Evolutionary conservation across 2,888 invertebrate species (phyloP).

Genomic region (Macrophya annulata): DNA sequence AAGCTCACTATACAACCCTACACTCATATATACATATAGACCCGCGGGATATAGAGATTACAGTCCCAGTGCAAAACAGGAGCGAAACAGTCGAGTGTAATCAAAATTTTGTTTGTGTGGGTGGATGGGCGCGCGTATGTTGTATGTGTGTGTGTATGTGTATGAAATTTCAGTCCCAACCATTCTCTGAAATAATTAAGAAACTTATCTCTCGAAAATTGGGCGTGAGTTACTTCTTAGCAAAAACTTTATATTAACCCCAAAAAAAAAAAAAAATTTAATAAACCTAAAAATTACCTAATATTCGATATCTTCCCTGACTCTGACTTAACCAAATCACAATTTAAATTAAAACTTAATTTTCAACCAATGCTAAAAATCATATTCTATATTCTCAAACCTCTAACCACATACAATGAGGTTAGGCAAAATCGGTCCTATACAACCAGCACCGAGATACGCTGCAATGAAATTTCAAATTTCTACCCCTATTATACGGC

Average conservation of each 20-base stretch:
- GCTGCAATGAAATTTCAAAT: not conserved
- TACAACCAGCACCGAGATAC: not conserved
- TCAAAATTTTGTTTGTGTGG: not conserved
- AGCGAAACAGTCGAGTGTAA: not conserved
- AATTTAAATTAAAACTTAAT: conserved; percentile 2
- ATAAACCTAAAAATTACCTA: too few relatives aligned
- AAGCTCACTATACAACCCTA: not conserved
- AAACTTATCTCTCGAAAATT: conserved; percentile 10
- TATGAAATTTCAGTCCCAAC: conserved; percentile 1
- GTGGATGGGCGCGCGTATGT: not conserved
- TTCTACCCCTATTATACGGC: not conserved
- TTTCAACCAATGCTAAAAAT: not conserved
- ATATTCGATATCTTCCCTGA: not conserved
- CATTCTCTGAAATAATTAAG: not conserved
- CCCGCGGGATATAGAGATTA: not conserved
- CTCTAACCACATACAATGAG: not conserved
- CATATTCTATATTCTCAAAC: not conserved
- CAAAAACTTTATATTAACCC: not conserved
- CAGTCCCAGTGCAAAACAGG: conserved; percentile 9
- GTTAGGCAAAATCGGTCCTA: not conserved
- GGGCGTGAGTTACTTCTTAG: not conserved
- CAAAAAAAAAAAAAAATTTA: not conserved
- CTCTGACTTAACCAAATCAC: not conserved
- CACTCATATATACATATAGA: not conserved
- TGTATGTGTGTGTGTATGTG: not conserved